Base-by-base conservation (phyloP, 2,113 vertebrate genomes). In the Grantiella picta region DNA sequence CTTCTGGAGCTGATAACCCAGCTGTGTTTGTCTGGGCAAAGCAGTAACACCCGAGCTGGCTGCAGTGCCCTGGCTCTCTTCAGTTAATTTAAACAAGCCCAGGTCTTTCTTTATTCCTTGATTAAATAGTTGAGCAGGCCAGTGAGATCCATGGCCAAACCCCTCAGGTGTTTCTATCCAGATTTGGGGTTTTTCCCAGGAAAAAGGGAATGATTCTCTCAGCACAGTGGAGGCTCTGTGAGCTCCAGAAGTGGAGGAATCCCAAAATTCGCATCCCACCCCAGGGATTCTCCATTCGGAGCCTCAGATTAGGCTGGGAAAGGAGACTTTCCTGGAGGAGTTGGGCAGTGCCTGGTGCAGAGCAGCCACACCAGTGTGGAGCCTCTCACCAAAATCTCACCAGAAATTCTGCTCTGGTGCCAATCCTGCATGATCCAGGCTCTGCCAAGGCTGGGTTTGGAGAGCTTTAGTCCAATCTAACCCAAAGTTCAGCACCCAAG, bases 401-500 rank as follows among this genome's bases (percentile, higher is more conserved):
- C 18, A 77, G 73, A 28, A 90, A 49, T 45, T 27, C 33, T 64
- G 60, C 8, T 44, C 25, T 13, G 19, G 24, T 20, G 33, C 36
- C 33, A 29, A 40, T 63, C 35, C 47, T 83, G 78, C 49, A 10
- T 45, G 31, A 7, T 25, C 33, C 59, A 5, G 0, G 24, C 52
- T 72, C 61, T n/a, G 11, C 25, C 17, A 28, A 4, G 44, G 15
- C 71, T 79, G 65, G 8, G 8, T 73, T 65, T 84, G 52, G 31
- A 69, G 82, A 20, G 29, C 50, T 83, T 44, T 23, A 7, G 21
- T 5, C 12, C 4, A 8, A 22, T n/a, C n/a, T 52, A 20, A 61
- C 3, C 15, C 1, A 0, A 27, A 79, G 28, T n/a, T 33, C 21
- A 28, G n/a, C 61, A 50, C 27, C 33, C 42, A 18, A 25, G 68